These are phyloP conservation scores for Noctua pronuba DNA, from an alignment of 2,888 invertebrate genomes.

Conservation along the genomic window DNA sequence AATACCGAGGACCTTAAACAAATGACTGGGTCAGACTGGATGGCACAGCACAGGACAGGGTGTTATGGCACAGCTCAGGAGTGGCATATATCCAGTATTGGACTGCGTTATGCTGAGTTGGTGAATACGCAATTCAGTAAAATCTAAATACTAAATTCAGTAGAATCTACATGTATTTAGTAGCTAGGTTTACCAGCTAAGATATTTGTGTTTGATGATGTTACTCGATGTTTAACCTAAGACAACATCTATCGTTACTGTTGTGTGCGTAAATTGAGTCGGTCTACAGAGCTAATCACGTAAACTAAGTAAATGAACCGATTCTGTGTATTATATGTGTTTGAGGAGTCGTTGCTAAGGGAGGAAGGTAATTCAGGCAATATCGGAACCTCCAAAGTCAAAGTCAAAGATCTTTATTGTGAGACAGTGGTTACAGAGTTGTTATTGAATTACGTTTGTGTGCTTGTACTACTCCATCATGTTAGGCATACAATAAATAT, in stretches of 20 bases:
- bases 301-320: background rate
- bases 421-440: too few species aligned
- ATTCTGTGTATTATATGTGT: background rate
- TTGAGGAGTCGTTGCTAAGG: background rate
- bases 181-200: background rate
- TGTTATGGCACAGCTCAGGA: background rate
- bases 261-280: constrained; percentile 6
- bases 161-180: background rate
- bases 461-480: too few species aligned
- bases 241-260: background rate
- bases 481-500: too few species aligned
- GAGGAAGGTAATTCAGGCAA: background rate
- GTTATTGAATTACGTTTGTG: too few species aligned
- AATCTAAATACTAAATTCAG: background rate
- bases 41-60: background rate
- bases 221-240: constrained; percentile 15
- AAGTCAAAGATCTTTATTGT: too few species aligned
- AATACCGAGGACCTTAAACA: background rate
- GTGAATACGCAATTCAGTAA: background rate
- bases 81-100: background rate
- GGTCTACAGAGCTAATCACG: constrained; percentile 14
- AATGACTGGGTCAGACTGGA: background rate
- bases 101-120: background rate
- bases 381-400: too few species aligned
- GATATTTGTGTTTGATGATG: constrained; percentile 4